Evolutionary conservation across 2,113 vertebrate genomes (phyloP), one percentile per base, ranked within the genome.

Genomic region (Oreochromis niloticus): DNA sequence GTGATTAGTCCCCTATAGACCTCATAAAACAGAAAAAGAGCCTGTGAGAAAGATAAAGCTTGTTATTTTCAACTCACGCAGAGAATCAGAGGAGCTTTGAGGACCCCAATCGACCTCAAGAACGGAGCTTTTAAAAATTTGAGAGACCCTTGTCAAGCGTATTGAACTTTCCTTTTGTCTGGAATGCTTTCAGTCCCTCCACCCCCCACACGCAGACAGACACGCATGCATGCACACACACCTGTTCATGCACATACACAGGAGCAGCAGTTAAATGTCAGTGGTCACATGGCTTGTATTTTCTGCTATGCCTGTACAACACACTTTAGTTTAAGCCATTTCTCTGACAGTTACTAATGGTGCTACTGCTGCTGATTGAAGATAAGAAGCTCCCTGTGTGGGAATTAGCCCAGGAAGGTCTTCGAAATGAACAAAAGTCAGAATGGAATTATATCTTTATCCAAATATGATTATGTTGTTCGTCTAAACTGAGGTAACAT

Each of bases 31-130:
- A 63, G 80, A 93, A 84, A 55, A 63, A 61, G 52, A 54, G 66
- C 19, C 50, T 61, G 46, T 7, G 14, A 85, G 61, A 80, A 88
- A 91, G 81, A 92, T 87, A 85, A 93, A 90, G 61, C 93, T 94
- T 94, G 93, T 94, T 94, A 94, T 95, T 95, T 95, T 86, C 82
- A 83, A 32, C 89, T 92, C 93, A 92, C 86, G 92, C 90, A 80
- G 92, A 83, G 91, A 94, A 87, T 30, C 80, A 81, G 83, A 85
- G 11, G 85, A 82, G 86, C 85, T 93, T 80, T 80, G 68, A 89
- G 79, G 87, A 86, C 86, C 87, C 85, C 79, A 66, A 78, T 91
- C 59, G 43, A 92, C 89, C 86, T 63, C 16, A 30, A 59, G 61
- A 89, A 87, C 0, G 4, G 32, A 83, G 56, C 85, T 89, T 92